Conservation (phyloP, 2,888 invertebrate genomes). For the Busseola fusca region DNA sequence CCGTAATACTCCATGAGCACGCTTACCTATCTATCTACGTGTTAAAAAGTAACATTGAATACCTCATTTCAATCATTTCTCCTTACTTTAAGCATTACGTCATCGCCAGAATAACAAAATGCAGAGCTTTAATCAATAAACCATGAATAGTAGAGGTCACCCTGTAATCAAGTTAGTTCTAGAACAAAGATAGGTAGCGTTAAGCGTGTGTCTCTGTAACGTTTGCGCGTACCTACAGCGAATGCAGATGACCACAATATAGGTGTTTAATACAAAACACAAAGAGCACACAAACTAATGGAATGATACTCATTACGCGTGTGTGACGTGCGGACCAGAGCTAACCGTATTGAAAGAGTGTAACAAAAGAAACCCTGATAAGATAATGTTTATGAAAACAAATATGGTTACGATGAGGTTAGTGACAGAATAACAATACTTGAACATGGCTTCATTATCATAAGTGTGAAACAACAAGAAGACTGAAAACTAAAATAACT, state of each 20-base stretch:
- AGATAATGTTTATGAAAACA: conserved; percentile 69
- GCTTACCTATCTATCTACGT: conserved; percentile 4
- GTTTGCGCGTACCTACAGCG: conserved; percentile 25
- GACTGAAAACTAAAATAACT: conserved; percentile 18
- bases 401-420: conserved; percentile 61
- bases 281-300: conserved; percentile 59
- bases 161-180: conserved; percentile 47
- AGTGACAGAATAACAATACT: conserved; percentile 46
- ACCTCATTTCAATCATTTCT: neutral
- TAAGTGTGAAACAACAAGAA: conserved; percentile 29
- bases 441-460: conserved; percentile 44
- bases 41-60: conserved; percentile 4
- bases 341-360: conserved; percentile 64
- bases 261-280: conserved; percentile 56
- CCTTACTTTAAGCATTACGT: conserved; percentile 4
- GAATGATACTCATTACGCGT: conserved; percentile 47
- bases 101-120: conserved; percentile 19
- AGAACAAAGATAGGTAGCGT: conserved; percentile 52
- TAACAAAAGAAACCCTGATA: conserved; percentile 73
- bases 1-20: conserved; percentile 15
- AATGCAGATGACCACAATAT: conserved; percentile 45
- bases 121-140: conserved; percentile 34
- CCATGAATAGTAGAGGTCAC: conserved; percentile 42
- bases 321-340: conserved; percentile 54
- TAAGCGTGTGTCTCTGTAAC: conserved; percentile 49